Percentiles rank a stretch among this genome's conserved stretches.
These are phyloP conservation scores for Lepisosteus osseus DNA, from an alignment of 2,113 vertebrate species.

Conservation along the genomic window DNA sequence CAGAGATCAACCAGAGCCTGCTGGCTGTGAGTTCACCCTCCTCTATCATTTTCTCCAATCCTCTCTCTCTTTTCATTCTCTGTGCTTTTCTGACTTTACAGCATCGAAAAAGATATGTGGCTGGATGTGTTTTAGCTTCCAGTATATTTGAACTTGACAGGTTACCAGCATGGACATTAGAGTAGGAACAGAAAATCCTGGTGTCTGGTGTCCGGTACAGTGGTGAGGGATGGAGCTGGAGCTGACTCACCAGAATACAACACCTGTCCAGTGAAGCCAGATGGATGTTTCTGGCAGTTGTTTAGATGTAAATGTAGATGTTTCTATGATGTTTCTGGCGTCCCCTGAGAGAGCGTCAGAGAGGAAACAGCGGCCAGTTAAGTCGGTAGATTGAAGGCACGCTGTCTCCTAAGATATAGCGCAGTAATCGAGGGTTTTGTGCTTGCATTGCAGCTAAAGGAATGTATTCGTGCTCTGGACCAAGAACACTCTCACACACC, in stretches of 20 bases:
- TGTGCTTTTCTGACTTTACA: neutral
- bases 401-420: too few relatives aligned
- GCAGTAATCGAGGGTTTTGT: neutral
- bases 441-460: conserved; percentile 73
- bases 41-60: neutral
- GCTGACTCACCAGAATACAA: too few relatives aligned
- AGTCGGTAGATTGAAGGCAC: too few relatives aligned
- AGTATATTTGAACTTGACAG: neutral
- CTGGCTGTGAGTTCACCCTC: conserved; percentile 73
- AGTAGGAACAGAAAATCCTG: too few relatives aligned
- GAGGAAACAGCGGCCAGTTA: too few relatives aligned
- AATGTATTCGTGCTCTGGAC: conserved; percentile 88
- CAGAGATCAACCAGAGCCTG: conserved; percentile 92
- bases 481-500: conserved; percentile 82
- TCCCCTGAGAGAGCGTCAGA: too few relatives aligned
- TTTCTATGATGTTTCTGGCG: too few relatives aligned
- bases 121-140: neutral
- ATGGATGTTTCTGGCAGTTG: too few relatives aligned
- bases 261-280: too few relatives aligned
- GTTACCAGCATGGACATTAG: neutral
- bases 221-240: too few relatives aligned
- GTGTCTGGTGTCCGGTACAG: too few relatives aligned
- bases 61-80: neutral
- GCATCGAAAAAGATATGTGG: neutral
- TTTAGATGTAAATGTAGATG: too few relatives aligned